A percentile compares a stretch with the other conserved stretches of the same genome.
Evolutionary conservation across 1,140 invertebrate genomes (phyloP).

Genomic region (Orchestia grillus): DNA sequence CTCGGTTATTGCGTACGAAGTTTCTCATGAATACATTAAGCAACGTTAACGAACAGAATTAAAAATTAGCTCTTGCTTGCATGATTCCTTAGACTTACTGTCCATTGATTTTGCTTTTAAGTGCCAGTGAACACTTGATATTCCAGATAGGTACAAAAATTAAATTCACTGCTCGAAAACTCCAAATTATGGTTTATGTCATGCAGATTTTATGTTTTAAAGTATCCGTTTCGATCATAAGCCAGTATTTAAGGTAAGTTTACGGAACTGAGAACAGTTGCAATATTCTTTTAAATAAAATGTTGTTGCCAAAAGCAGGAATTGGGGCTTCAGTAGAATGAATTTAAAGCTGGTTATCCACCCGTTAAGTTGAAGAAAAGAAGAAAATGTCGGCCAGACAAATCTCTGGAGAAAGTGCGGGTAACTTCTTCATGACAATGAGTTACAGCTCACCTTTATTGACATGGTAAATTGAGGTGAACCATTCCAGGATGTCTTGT

Average conservation of each 20-base stretch:
- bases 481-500: slow-evolving; percentile 30
- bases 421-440: not conserved
- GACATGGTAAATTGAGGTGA: slow-evolving; percentile 2
- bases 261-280: too few relatives aligned
- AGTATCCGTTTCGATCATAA: too few relatives aligned
- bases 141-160: too few relatives aligned
- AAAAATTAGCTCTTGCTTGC: not conserved
- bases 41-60: not conserved
- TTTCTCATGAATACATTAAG: not conserved
- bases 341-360: not conserved
- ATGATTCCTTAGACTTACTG: not conserved
- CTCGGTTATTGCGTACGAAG: not conserved
- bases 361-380: not conserved
- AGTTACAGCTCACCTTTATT: not conserved
- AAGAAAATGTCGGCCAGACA: not conserved
- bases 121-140: too few relatives aligned
- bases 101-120: not conserved
- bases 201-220: too few relatives aligned
- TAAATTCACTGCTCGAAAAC: too few relatives aligned
- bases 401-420: not conserved
- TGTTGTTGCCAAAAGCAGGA: not conserved
- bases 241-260: too few relatives aligned
- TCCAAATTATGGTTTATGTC: too few relatives aligned
- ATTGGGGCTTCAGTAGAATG: not conserved
- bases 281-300: too few relatives aligned